Percentiles rank a stretch among this genome's conserved stretches.
Conservation (phyloP, 2,888 invertebrate species). For the Melanotus villosus region DNA sequence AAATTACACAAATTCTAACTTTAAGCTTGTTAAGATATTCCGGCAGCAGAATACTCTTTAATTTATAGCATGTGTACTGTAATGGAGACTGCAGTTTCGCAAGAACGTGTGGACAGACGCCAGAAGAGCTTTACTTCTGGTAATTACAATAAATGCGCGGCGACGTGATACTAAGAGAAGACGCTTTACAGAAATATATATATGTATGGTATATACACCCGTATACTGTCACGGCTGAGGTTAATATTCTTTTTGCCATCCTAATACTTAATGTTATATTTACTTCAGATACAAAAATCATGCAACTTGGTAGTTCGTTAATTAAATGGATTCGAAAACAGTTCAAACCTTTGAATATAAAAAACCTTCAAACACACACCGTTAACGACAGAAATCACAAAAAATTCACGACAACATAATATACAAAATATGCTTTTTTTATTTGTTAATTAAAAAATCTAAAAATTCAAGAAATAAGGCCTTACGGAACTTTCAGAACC, state of each 20-base stretch:
- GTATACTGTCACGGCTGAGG: constrained; percentile 12
- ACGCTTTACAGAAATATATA: constrained; percentile 41
- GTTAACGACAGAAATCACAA: too few species aligned
- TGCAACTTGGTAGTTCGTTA: too few species aligned
- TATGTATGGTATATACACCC: constrained; percentile 4
- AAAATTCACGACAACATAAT: too few species aligned
- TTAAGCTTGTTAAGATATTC: constrained; percentile 62
- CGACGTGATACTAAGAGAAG: constrained; percentile 51
- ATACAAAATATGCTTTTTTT: too few species aligned
- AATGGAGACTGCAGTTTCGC: constrained; percentile 64
- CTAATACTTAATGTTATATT: too few species aligned
- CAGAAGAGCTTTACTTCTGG: constrained; percentile 62
- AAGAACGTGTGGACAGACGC: constrained; percentile 66
- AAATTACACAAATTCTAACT: constrained; percentile 42
- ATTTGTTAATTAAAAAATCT: too few species aligned
- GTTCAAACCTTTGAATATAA: too few species aligned
- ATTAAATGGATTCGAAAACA: too few species aligned
- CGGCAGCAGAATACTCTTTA: constrained; percentile 58
- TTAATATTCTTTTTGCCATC: background rate
- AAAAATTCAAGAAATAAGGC: too few species aligned
- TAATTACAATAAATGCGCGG: constrained; percentile 64
- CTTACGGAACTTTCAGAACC: too few species aligned
- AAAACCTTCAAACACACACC: too few species aligned
- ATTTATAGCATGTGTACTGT: constrained; percentile 64
- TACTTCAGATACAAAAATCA: too few species aligned